Evolutionary conservation across 1,140 invertebrate species (phyloP), one percentile per base, ranked within the genome.

Genomic region (Pteromalus puparum): DNA sequence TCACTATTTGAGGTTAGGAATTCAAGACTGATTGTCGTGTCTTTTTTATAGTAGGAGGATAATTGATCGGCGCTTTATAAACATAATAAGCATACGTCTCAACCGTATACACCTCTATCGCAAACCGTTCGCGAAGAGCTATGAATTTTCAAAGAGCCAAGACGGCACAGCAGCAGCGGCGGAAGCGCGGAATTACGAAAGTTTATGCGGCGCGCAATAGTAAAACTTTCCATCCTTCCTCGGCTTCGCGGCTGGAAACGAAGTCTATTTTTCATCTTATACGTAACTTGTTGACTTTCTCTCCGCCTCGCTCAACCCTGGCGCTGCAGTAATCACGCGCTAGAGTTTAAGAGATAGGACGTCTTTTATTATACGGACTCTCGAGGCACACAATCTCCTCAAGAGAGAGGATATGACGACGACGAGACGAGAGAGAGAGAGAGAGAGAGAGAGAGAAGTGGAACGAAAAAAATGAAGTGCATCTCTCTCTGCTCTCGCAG

Each of bases 261-360:
- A 67, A 79, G 53, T 48, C 67, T 68, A 70, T 80, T 80, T 70
- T 70, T 80, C 67, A 68, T 80, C 24, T 70, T 70, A 61, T 70
- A 81, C 7, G 18, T 73, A 80, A 81, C 68, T 81, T 81, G 68
- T 81, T 81, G 68, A 81, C 79, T 70, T 70, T 61, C 53, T 53
- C 53, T 21, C 53, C 30, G 30, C 4, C 30, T n/a, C 18, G 1
- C 67, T 12, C 67, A 4, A 1, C 67, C 46, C 53, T 7, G 2
- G 6, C 53, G n/a, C 3, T 7, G 18, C 53, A 42, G 12, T 70
- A 68, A 80, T 80, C 34, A 53, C 6, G 67, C 42, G 46, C 68
- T 73, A 26, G 38, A 81, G 42, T 42, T 73, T 53, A n/a, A 73
- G 24, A 73, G 24, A 72, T 28, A 73, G 79, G 38, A 38, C 28